phyloP scores from a whole-genome alignment of 2,888 invertebrate genomes.

The Horisme vitalbata region DNA sequence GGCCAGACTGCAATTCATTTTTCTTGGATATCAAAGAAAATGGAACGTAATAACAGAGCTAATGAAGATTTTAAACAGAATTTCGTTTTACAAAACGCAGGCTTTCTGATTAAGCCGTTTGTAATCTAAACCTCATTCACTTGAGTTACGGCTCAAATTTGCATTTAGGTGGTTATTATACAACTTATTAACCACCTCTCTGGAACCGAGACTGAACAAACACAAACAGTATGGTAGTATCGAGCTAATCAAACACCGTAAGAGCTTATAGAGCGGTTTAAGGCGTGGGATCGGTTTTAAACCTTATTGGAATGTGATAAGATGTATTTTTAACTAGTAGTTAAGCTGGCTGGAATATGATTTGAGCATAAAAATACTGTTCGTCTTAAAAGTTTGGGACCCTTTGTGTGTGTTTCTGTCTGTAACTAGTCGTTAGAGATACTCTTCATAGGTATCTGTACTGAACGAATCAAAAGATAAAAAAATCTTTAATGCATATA shows the following conservation, averaged over 20 bases:
- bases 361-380: too few species aligned
- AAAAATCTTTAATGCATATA: too few species aligned
- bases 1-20: too few species aligned
- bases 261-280: slow-evolving; percentile 44
- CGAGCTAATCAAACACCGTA: slow-evolving; percentile 55
- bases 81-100: background rate
- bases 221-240: slow-evolving; percentile 53
- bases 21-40: too few species aligned
- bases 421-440: too few species aligned
- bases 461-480: too few species aligned
- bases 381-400: too few species aligned
- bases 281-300: slow-evolving; percentile 17
- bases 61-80: background rate
- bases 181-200: slow-evolving; percentile 44
- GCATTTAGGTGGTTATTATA: slow-evolving; percentile 34
- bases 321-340: background rate
- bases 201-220: slow-evolving; percentile 44
- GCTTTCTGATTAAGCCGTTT: background rate
- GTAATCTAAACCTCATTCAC: slow-evolving; percentile 19
- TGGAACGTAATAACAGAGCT: background rate
- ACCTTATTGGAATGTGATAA: slow-evolving; percentile 5
- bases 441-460: too few species aligned
- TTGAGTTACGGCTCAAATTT: slow-evolving; percentile 21
- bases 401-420: too few species aligned
- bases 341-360: too few species aligned